Conservation (phyloP, 2,888 invertebrate species). For the Drosophila rubida region DNA sequence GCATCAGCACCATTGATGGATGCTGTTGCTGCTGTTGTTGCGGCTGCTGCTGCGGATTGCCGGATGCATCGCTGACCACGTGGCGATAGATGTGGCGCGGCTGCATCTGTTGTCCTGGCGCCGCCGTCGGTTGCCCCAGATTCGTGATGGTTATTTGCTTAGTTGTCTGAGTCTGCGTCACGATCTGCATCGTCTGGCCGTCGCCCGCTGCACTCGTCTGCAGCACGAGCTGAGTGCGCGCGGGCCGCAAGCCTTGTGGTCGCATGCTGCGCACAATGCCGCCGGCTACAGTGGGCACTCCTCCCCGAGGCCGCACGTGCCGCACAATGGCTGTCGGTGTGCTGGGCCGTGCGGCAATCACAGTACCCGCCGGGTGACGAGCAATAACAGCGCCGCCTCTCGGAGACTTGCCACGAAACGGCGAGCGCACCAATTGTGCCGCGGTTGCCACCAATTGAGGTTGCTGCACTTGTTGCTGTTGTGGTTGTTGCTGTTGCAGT, state of each 20-base stretch:
- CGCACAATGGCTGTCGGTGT: slow-evolving; percentile 64
- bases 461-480: slow-evolving; percentile 50
- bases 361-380: slow-evolving; percentile 55
- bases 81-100: slow-evolving; percentile 69
- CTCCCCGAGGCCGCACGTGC: slow-evolving; percentile 63
- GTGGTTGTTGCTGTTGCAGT: slow-evolving; percentile 40
- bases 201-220: slow-evolving; percentile 55
- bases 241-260: slow-evolving; percentile 51
- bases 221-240: slow-evolving; percentile 60
- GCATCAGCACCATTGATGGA: slow-evolving; percentile 64
- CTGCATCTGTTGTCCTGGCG: slow-evolving; percentile 55
- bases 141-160: slow-evolving; percentile 73
- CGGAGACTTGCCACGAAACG: slow-evolving; percentile 60
- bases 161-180: slow-evolving; percentile 52
- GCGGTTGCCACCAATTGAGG: slow-evolving; percentile 62
- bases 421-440: slow-evolving; percentile 55
- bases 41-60: slow-evolving; percentile 50
- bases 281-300: slow-evolving; percentile 11
- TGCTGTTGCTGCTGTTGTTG: slow-evolving; percentile 52
- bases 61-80: slow-evolving; percentile 50
- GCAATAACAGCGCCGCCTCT: slow-evolving; percentile 57
- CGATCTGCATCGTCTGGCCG: slow-evolving; percentile 67
- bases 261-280: slow-evolving; percentile 59
- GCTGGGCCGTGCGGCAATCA: slow-evolving; percentile 56
- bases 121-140: slow-evolving; percentile 54